These are phyloP conservation scores for Miniopterus natalensis DNA, from an alignment of 2,113 vertebrate genomes.

Conservation along the genomic window DNA sequence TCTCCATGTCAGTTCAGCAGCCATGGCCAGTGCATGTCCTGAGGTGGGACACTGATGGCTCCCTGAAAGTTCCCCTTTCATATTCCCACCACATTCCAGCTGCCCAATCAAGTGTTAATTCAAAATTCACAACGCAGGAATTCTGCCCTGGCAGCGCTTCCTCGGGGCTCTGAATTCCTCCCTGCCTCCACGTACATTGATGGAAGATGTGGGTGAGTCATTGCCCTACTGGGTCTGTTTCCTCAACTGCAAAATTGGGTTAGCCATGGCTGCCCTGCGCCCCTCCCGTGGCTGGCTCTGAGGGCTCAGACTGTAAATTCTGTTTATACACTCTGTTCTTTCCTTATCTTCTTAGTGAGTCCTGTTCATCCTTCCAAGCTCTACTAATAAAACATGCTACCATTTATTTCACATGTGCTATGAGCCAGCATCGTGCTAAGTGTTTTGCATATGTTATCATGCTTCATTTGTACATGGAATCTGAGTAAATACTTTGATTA, in stretches of 20 bases:
- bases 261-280: neutral
- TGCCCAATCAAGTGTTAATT: neutral
- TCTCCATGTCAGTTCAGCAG: neutral
- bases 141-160: neutral
- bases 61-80: neutral
- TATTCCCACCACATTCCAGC: neutral
- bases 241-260: neutral
- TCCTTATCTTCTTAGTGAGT: neutral
- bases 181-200: neutral
- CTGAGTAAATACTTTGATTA: neutral
- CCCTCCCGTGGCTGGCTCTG: neutral
- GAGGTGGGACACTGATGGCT: neutral
- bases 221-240: constrained; percentile 10
- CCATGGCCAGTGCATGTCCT: neutral
- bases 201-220: neutral
- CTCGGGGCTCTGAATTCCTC: neutral
- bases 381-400: neutral
- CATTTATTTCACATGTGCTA: neutral
- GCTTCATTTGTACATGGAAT: neutral
- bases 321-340: neutral
- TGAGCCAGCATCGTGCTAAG: neutral
- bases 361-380: neutral
- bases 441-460: neutral
- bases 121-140: neutral
- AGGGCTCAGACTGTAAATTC: neutral